Conservation (phyloP, 2,113 vertebrate genomes). For the pig (Sus scrofa) region DNA sequence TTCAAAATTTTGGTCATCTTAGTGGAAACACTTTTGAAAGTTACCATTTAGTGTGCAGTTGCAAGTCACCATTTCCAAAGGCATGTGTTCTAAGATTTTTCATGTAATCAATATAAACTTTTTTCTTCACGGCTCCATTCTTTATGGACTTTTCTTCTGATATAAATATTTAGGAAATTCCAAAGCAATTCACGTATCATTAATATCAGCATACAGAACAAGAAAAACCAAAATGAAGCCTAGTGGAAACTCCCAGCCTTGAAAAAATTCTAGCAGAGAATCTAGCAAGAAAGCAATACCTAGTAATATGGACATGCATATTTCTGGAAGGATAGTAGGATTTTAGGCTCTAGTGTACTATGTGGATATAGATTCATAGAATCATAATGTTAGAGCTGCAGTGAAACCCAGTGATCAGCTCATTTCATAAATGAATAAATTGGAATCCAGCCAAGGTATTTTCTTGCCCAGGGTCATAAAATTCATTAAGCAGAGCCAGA, state of each 20-base stretch:
- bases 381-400: background rate
- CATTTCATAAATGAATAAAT: conserved; percentile 79
- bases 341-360: background rate
- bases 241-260: background rate
- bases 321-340: background rate
- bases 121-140: background rate
- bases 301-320: accelerated
- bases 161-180: background rate
- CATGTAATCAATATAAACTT: background rate
- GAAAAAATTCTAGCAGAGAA: background rate
- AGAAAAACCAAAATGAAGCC: background rate
- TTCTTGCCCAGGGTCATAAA: conserved; percentile 74
- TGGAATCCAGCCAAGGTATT: conserved; percentile 70
- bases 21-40: background rate
- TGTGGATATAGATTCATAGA: background rate
- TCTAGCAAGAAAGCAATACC: background rate
- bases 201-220: background rate
- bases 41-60: background rate
- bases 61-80: background rate
- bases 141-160: background rate
- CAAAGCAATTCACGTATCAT: background rate
- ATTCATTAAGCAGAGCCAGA: conserved; percentile 70
- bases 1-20: background rate
- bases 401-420: conserved; percentile 22
- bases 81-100: background rate